phyloP scores from a whole-genome alignment of 2,797 vertebrate genomes.

The Bovichtus variegatus region DNA sequence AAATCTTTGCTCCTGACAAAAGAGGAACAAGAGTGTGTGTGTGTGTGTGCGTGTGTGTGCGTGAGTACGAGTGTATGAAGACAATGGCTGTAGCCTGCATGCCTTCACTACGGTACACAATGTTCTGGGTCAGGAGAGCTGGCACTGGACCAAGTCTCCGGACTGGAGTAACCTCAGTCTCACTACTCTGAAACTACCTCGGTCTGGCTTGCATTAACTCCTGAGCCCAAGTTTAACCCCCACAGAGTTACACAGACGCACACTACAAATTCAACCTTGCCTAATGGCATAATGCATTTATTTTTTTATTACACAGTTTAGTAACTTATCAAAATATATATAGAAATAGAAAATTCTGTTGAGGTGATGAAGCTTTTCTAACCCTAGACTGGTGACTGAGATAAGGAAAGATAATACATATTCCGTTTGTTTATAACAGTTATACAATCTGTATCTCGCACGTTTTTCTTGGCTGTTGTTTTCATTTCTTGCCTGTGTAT shows the following conservation, averaged over 20 bases:
- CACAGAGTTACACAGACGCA: slow-evolving; percentile 13
- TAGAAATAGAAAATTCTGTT: no score
- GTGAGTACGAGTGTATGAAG: slow-evolving; percentile 26
- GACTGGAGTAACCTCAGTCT: slow-evolving; percentile 69
- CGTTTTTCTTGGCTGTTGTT: not conserved
- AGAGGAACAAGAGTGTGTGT: not conserved
- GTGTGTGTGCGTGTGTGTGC: slow-evolving; percentile 13
- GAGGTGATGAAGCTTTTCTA: no score
- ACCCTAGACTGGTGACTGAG: no score
- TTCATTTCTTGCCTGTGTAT: not conserved
- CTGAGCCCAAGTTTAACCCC: slow-evolving; percentile 21
- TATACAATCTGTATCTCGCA: not conserved
- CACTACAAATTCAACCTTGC: slow-evolving; percentile 3
- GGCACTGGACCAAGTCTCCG: slow-evolving; percentile 67
- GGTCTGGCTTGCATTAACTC: slow-evolving; percentile 29
- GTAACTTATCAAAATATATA: not conserved
- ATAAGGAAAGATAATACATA: no score
- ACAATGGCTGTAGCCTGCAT: slow-evolving; percentile 63
- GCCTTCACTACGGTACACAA: slow-evolving; percentile 68
- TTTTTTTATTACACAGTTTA: not conserved
- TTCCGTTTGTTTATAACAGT: no score
- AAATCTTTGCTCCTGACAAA: slow-evolving; percentile 19
- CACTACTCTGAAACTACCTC: slow-evolving; percentile 35
- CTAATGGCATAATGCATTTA: not conserved
- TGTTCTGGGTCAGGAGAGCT: slow-evolving; percentile 79